Percentiles rank a stretch among this genome's conserved stretches.
phyloP scores from a whole-genome alignment of 2,113 vertebrate species.

The Gyps fulvus region DNA sequence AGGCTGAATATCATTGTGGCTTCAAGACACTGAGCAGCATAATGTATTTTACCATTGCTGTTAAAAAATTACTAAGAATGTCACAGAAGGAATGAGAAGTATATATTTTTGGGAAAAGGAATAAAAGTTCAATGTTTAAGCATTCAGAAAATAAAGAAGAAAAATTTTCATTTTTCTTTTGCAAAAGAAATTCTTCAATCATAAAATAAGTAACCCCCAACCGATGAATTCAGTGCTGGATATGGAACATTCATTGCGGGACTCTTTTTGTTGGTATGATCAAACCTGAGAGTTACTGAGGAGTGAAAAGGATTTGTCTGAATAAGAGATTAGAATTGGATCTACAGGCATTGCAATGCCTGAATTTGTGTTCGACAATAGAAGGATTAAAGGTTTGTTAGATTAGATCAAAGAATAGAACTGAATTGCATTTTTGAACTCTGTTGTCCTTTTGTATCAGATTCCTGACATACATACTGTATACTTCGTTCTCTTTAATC shows the following conservation, averaged over 20 bases:
- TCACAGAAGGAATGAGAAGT: background rate
- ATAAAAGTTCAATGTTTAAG: background rate
- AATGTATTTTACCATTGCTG: background rate
- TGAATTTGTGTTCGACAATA: background rate
- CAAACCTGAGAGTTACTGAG: background rate
- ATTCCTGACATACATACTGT: background rate
- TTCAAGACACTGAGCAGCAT: background rate
- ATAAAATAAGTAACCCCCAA: background rate
- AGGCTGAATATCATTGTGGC: background rate
- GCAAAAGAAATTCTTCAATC: background rate
- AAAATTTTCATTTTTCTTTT: background rate
- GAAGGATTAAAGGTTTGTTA: conserved; percentile 6
- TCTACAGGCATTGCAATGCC: background rate
- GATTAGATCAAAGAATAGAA: background rate
- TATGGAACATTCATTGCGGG: background rate
- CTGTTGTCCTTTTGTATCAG: background rate
- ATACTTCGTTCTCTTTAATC: background rate
- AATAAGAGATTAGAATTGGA: background rate
- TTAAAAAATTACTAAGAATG: background rate
- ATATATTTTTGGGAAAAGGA: background rate
- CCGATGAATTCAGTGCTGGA: background rate
- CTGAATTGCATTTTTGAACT: background rate
- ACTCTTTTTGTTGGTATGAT: background rate
- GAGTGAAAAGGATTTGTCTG: background rate
- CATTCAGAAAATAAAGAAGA: background rate